Base-by-base conservation (phyloP, 2,888 invertebrate species). In the Arctia plantaginis region DNA sequence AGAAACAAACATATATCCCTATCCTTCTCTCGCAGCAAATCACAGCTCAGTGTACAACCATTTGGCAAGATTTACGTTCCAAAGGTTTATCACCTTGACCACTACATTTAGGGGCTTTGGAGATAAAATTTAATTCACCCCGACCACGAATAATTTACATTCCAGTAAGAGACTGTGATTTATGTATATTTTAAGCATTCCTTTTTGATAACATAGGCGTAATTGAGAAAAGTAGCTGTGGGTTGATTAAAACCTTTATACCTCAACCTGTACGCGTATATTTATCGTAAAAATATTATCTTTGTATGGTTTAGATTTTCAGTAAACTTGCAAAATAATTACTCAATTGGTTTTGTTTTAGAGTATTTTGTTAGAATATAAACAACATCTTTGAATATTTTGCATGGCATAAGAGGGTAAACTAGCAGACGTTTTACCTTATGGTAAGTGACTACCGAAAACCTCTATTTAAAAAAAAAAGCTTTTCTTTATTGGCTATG, bases 81-180 rank as follows among this genome's bases (percentile, higher is more conserved):
- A 51, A 39, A 77, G 80, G 81, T 82, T 81, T 87, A 84, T 87
- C 77, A 81, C 80, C 75, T 78, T 80, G 86, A 85, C 80, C 86
- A 80, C 76, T 77, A 78, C 82, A 80, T 82, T 84, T 72, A 65
- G 73, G 78, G 69, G 82, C 74, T 86, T 80, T 77, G 82, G 75
- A 85, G 88, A 87, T 88, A 82, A 85, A 86, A 82, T 85, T 68
- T 82, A 88, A 86, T 85, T 86, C 82, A 81, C 84, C 78, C 80
- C 77, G 84, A 80, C 73, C 74, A 80, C 78, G 83, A 77, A 86
- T 88, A 87, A 89, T 85, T 86, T 86, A 88, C 77, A 76, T 66
- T 76, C 72, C 76, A 72, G 81, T 81, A 83, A 76, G 80, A 73
- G 77, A 74, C 77, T 77, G 77, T 84, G 87, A 89, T 89, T 88